Evolutionary conservation across 2,797 vertebrate species (phyloP).

Genomic region (Pangasius djambal): DNA sequence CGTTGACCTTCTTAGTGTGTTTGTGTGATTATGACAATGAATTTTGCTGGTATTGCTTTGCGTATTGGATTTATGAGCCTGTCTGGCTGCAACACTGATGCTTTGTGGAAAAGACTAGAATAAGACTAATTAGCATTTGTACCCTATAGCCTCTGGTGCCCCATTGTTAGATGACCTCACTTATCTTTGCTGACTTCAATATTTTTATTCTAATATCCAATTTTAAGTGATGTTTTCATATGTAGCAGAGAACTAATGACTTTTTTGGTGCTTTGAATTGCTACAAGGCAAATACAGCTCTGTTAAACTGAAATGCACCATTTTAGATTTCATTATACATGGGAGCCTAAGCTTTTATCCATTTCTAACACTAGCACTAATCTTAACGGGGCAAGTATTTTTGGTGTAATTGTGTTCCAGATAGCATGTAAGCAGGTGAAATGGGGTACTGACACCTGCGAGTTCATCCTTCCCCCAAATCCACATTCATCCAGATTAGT

Average conservation of each 20-base stretch:
- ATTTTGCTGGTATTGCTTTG: slow-evolving; percentile 27
- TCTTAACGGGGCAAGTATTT: not conserved
- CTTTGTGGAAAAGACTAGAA: not conserved
- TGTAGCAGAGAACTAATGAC: not conserved
- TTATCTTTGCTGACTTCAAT: slow-evolving; percentile 23
- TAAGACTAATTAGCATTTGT: slow-evolving; percentile 59
- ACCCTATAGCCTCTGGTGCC: slow-evolving; percentile 54
- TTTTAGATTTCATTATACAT: not conserved
- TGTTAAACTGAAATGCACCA: not conserved
- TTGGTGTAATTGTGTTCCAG: not conserved
- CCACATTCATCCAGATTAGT: slow-evolving; percentile 73
- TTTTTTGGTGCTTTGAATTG: slow-evolving; percentile 4
- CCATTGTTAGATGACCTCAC: slow-evolving; percentile 26
- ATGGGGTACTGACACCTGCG: slow-evolving; percentile 43
- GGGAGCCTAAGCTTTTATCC: not conserved
- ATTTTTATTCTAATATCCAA: slow-evolving; percentile 19
- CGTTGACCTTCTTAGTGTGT: slow-evolving; percentile 5
- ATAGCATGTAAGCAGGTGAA: slow-evolving; percentile 36
- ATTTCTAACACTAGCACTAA: not conserved
- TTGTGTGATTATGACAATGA: slow-evolving; percentile 5
- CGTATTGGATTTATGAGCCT: slow-evolving; percentile 30
- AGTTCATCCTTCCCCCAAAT: slow-evolving; percentile 61
- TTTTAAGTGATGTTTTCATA: slow-evolving; percentile 8
- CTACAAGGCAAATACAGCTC: not conserved
- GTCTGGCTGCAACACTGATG: slow-evolving; percentile 14